These are phyloP conservation scores for Anas acuta DNA, from an alignment of 2,797 vertebrate genomes.

Conservation along the genomic window DNA sequence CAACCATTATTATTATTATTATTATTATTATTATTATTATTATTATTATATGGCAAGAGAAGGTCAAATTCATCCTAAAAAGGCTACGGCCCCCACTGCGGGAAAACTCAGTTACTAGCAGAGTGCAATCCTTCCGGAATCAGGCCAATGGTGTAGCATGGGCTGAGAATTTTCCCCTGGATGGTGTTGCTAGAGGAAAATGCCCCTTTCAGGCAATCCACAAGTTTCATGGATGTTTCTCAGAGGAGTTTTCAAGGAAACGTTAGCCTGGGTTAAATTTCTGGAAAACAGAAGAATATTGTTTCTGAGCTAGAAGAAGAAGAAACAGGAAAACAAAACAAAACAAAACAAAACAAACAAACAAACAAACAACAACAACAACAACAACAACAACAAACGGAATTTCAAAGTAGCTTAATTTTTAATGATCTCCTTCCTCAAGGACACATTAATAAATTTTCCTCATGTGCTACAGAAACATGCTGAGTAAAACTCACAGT, in stretches of 20 bases:
- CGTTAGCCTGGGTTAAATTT: not conserved
- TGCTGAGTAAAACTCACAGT: not conserved
- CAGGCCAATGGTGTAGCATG: not conserved
- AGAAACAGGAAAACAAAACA: not conserved
- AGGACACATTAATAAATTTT: not conserved
- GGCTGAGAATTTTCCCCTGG: not conserved
- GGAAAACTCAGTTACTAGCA: not conserved
- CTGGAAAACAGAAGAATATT: not conserved
- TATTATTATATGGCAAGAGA: not conserved
- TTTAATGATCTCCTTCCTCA: conserved; percentile 4
- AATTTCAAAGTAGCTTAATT: not conserved
- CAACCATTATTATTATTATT: not conserved
- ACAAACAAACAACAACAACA: not conserved
- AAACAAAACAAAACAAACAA: not conserved
- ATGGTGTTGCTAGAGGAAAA: not conserved
- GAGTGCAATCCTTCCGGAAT: not conserved
- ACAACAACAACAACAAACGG: not conserved
- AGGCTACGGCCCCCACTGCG: not conserved
- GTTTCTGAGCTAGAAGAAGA: not conserved
- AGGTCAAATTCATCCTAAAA: not conserved
- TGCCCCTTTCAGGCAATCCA: not conserved
- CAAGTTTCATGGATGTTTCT: not conserved
- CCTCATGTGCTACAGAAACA: not conserved
- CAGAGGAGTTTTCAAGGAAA: not conserved
- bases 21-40: no score